Evolutionary conservation across 1,140 invertebrate species (phyloP), one percentile per base, ranked within the genome.

Genomic region (Agraylea sexmaculata): DNA sequence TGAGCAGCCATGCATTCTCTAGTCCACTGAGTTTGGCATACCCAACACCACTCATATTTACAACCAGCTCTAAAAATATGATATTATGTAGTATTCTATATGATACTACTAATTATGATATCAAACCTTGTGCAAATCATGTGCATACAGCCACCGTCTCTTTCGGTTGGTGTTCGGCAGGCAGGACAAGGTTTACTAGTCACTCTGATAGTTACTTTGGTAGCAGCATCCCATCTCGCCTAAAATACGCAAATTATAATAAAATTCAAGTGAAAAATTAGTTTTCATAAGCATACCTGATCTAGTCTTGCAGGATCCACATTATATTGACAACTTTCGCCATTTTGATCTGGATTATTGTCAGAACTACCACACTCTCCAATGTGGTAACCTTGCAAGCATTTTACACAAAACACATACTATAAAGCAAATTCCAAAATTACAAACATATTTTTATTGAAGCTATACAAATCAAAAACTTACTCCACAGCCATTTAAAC

Each of bases 71-170:
- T 68, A 27, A 19, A 50, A 37, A 16, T 18, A 42, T 42, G n/a
- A n/a, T n/a, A n/a, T 8, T n/a, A 23, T 38, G 5, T 5, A 15
- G 22, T 31, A 32, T 8, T 11, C 30, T 11, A 10, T 8, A 12
- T 8, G 31, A 8, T n/a, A n/a, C 8, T 33, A 16, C 10, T 11
- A 16, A 16, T 33, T 10, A 11, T 16, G 16, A 33, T 8, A 33
- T 15, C 27, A 16, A 29, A 50, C 49, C 44, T 43, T 15, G 76
- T 76, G 50, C 83, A 86, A 8, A 83, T 68, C 78, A 90, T 89
- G 55, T 91, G 86, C 86, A 89, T 89, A 59, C 87, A 90, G 11
- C 87, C 87, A 52, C 84, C 85, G 60, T 81, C 80, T 56, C 83
- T 64, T 66, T 92, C 87, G 2, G 86, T 91, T 23, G 84, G 81